Evolutionary conservation across 2,113 vertebrate species (phyloP), one percentile per base, ranked within the genome.

Genomic region (Dicentrarchus labrax): DNA sequence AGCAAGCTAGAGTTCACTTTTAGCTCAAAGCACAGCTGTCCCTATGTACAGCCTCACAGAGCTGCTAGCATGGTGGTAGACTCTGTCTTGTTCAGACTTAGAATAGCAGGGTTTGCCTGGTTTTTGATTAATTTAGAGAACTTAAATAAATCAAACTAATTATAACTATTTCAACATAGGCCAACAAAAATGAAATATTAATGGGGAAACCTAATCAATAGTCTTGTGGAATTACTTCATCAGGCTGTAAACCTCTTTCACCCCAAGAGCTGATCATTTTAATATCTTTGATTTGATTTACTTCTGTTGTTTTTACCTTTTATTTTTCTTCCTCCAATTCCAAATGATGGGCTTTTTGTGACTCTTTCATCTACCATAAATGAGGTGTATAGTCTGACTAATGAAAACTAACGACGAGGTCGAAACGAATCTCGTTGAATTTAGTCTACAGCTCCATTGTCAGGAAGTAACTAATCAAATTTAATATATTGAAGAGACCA

Each of bases 321-420:
- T n/a, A 8, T 7, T 5, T 45, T 8, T 53, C 4, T 10, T 45
- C 21, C 21, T 64, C 2, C 36, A 15, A 30, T 70, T 60, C 48
- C 38, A 47, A 74, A 54, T 61, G 13, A 19, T 62, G 43, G 2
- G 22, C 9, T 65, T 53, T 51, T 64, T 59, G n/a, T 56, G 39
- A 71, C 39, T 13, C 1, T 59, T 59, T 72, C 43, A 69, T 76
- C 36, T 73, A 80, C 21, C 57, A 73, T 80, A 39, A 69, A 38
- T 74, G 41, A 47, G 41, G 41, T 48, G 64, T 43, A 36, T 10
- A 24, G 38, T 86, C 47, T 71, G 72, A 66, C 45, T 60, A 59
- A 17, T 50, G 67, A 51, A 39, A 66, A 57, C 56, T 67, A 57
- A 67, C 9, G 12, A 24, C 3, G 4, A 75, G 22, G 13, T 45